Evolutionary conservation across 2,797 vertebrate genomes (phyloP).

Genomic region (Rousettus madagascariensis): DNA sequence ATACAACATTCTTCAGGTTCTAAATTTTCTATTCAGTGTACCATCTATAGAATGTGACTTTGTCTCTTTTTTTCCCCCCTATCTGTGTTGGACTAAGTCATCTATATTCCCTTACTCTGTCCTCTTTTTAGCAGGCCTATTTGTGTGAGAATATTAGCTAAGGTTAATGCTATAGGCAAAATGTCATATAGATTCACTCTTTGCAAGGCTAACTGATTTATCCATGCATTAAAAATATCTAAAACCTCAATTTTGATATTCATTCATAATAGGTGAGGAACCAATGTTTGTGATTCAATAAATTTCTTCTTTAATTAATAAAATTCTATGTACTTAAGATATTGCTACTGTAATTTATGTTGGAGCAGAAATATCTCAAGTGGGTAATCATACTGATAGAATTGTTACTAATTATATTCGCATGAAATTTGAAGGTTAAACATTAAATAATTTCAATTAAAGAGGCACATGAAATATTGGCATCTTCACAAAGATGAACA

Average conservation of each 20-base stretch:
- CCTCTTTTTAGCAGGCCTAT: not conserved
- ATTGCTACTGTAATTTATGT: conserved; percentile 24
- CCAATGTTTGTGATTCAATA: not conserved
- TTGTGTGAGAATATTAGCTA: not conserved
- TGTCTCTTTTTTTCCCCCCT: no score
- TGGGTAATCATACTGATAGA: conserved; percentile 30
- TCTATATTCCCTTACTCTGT: not conserved
- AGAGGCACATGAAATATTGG: not conserved
- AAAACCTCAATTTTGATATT: not conserved
- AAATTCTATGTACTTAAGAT: conserved; percentile 36
- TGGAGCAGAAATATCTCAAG: conserved; percentile 49
- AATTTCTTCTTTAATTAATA: conserved; percentile 58
- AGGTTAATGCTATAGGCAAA: not conserved
- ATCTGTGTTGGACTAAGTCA: not conserved
- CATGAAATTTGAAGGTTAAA: conserved; percentile 55
- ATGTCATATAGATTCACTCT: not conserved
- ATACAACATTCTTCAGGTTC: not conserved
- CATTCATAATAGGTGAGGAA: not conserved
- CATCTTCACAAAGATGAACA: not conserved
- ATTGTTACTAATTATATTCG: conserved; percentile 50
- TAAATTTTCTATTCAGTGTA: not conserved
- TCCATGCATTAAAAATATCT: not conserved
- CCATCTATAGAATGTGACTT: not conserved
- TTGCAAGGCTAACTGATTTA: not conserved
- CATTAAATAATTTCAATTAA: conserved; percentile 54